phyloP scores from a whole-genome alignment of 2,797 vertebrate genomes.

The Pangasius macronema region DNA sequence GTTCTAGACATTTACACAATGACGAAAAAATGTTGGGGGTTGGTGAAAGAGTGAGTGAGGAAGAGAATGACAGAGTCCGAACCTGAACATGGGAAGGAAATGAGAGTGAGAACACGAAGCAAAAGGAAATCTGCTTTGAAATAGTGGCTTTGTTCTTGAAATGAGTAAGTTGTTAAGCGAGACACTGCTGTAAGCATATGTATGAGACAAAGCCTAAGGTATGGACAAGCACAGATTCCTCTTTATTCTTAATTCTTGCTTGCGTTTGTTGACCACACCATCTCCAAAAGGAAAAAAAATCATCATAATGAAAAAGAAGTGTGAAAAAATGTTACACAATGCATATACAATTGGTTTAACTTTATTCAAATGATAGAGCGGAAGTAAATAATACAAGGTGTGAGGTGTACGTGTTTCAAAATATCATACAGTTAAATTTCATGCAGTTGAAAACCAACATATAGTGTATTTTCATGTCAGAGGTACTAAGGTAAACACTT shows the following conservation, averaged over 20 bases:
- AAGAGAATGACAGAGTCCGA: conserved; percentile 11
- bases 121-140: conserved; percentile 66
- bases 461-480: background rate
- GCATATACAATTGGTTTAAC: background rate
- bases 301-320: background rate
- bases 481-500: background rate
- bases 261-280: background rate
- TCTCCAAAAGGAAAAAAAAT: background rate
- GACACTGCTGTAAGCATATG: conserved; percentile 75
- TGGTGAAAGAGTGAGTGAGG: conserved; percentile 25
- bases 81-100: background rate
- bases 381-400: background rate
- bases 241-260: background rate
- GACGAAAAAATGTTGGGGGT: background rate
- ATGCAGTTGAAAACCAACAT: background rate
- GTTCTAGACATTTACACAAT: background rate
- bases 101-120: conserved; percentile 21
- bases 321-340: background rate
- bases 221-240: background rate
- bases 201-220: background rate
- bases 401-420: background rate
- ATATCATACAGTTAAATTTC: background rate
- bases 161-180: conserved; percentile 79
- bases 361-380: background rate
- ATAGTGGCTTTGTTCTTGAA: conserved; percentile 69